Evolutionary conservation across 2,888 invertebrate genomes (phyloP).

Genomic region (Dicycla oo): DNA sequence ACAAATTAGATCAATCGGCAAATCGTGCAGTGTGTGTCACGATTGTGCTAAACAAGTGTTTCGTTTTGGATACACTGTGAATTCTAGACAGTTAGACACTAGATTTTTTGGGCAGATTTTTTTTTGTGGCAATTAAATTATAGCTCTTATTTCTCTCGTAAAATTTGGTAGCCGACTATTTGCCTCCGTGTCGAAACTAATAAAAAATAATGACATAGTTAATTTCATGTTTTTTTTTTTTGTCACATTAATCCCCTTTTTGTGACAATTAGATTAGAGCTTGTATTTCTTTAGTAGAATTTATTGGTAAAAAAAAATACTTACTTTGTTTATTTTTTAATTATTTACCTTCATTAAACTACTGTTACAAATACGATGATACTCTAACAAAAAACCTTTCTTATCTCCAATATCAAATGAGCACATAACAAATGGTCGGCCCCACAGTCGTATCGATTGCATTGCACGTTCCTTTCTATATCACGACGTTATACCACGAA

Average conservation of each 20-base stretch:
- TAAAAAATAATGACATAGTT: not conserved
- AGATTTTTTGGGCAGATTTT: not conserved
- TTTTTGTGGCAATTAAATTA: constrained; percentile 12
- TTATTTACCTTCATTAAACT: not conserved
- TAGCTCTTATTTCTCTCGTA: not conserved
- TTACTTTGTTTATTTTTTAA: not conserved
- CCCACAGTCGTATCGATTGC: constrained; percentile 49
- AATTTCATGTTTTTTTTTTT: not conserved
- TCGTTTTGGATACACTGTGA: not conserved
- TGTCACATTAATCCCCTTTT: not conserved
- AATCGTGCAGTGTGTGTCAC: constrained; percentile 29
- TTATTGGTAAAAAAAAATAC: no score
- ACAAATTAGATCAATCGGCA: constrained; percentile 22
- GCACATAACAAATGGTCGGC: constrained; percentile 25
- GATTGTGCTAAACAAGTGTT: constrained; percentile 12
- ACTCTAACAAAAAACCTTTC: not conserved
- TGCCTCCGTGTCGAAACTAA: not conserved
- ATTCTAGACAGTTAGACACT: constrained; percentile 11
- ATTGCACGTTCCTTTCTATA: constrained; percentile 50
- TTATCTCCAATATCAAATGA: constrained; percentile 29
- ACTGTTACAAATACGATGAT: not conserved
- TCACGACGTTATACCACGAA: constrained; percentile 62
- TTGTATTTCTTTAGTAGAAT: not conserved
- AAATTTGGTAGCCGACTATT: not conserved
- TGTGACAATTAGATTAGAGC: not conserved